phyloP scores from a whole-genome alignment of 2,797 vertebrate genomes.

The Balearica regulorum region DNA sequence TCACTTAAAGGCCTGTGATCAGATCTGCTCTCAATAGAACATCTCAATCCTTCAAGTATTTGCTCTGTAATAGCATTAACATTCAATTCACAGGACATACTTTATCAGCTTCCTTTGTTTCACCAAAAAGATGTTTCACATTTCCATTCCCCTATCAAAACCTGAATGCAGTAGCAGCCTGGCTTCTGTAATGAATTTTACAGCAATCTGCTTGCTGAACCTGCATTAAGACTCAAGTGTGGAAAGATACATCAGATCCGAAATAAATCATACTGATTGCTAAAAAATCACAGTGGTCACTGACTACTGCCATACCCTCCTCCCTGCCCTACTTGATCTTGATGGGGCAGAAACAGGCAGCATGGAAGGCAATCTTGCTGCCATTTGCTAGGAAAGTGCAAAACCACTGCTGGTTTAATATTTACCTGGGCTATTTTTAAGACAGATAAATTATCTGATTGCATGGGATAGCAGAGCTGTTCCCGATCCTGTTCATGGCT shows the following conservation, averaged over 20 bases:
- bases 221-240: neutral
- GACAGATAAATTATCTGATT: neutral
- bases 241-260: neutral
- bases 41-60: neutral
- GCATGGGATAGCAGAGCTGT: neutral
- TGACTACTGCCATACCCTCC: neutral
- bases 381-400: neutral
- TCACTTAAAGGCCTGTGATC: neutral
- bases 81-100: neutral
- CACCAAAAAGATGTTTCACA: neutral
- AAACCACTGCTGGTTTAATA: neutral
- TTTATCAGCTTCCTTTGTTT: constrained; percentile 7
- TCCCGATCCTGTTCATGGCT: neutral
- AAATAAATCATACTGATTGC: neutral
- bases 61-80: neutral
- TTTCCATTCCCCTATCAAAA: neutral
- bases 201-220: neutral
- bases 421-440: neutral
- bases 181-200: neutral
- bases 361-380: neutral
- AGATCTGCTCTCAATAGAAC: neutral
- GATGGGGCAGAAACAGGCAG: neutral
- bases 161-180: neutral
- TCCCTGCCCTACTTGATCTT: neutral
- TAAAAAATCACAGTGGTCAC: neutral